phyloP scores from a whole-genome alignment of 1,140 invertebrate species.

The Lasioglossum albipes region DNA sequence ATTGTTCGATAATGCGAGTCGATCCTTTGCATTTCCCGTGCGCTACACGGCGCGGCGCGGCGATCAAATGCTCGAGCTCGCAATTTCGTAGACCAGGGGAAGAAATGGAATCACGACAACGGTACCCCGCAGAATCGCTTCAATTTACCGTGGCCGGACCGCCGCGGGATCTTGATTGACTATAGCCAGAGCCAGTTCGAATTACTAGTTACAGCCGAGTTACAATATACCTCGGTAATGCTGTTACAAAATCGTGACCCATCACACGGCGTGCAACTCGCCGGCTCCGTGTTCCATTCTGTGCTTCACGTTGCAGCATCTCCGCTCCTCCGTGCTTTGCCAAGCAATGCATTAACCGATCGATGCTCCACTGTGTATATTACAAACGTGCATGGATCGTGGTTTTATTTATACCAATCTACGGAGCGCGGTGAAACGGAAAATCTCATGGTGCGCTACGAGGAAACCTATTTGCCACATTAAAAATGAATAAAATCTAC shows the following conservation, averaged over 20 bases:
- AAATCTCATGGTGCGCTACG: no score
- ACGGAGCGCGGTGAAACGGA: no score
- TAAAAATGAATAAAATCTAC: no score
- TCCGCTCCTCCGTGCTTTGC: background rate
- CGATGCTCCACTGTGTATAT: conserved; percentile 19
- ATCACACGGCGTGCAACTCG: conserved; percentile 11
- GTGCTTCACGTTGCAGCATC: conserved; percentile 10
- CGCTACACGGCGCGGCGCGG: no score
- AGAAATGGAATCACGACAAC: conserved; percentile 30
- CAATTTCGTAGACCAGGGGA: background rate
- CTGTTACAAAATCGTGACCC: conserved; percentile 44
- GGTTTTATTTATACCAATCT: no score
- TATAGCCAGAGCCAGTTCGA: conserved; percentile 24
- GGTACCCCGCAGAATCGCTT: conserved; percentile 18
- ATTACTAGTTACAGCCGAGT: conserved; percentile 38
- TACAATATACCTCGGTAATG: conserved; percentile 28
- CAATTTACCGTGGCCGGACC: conserved; percentile 22
- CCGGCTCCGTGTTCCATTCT: conserved; percentile 24
- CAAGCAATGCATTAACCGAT: conserved; percentile 21
- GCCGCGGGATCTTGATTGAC: conserved; percentile 37
- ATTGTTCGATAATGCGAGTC: background rate
- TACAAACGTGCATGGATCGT: background rate
- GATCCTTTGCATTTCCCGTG: background rate
- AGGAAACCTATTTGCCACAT: no score
- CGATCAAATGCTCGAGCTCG: conserved; percentile 4